Evolutionary conservation across 2,113 vertebrate genomes (phyloP).

Genomic region (Trichomycterus rosablanca): DNA sequence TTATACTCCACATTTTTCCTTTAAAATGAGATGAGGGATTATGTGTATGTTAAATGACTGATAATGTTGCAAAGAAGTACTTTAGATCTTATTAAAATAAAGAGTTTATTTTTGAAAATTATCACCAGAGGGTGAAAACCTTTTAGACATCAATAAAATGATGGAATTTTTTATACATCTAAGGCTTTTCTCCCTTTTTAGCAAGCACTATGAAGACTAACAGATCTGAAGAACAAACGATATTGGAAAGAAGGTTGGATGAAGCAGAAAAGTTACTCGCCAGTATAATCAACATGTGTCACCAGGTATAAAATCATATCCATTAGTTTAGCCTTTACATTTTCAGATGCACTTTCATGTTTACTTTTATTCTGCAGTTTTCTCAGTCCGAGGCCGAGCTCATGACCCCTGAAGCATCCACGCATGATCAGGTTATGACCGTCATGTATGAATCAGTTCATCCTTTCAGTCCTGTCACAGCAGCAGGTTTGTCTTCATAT

Average conservation of each 20-base stretch:
- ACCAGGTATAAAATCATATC: conserved; percentile 63
- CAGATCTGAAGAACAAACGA: conserved; percentile 56
- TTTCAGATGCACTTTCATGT: not conserved
- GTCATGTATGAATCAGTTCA: conserved; percentile 75
- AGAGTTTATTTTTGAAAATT: no score
- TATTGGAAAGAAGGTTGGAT: conserved; percentile 72
- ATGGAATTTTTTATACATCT: no score
- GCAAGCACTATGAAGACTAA: conserved; percentile 75
- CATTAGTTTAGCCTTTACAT: not conserved
- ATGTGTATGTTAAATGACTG: no score
- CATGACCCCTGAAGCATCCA: conserved; percentile 77
- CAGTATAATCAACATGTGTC: conserved; percentile 73
- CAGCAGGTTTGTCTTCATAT: conserved; percentile 67
- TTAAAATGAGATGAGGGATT: no score
- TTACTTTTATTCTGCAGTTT: conserved; percentile 61
- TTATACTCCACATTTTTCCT: no score
- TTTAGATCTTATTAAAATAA: no score
- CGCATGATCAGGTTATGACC: conserved; percentile 76
- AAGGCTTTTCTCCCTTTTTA: no score
- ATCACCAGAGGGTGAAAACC: no score
- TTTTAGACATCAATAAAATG: no score
- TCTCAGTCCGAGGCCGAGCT: conserved; percentile 81
- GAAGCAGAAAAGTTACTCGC: conserved; percentile 79
- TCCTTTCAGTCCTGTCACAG: conserved; percentile 76
- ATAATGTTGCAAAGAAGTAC: no score